Evolutionary conservation across 2,113 vertebrate species (phyloP), one percentile per base, ranked within the genome.

Genomic region (Eupsittula cactorum): DNA sequence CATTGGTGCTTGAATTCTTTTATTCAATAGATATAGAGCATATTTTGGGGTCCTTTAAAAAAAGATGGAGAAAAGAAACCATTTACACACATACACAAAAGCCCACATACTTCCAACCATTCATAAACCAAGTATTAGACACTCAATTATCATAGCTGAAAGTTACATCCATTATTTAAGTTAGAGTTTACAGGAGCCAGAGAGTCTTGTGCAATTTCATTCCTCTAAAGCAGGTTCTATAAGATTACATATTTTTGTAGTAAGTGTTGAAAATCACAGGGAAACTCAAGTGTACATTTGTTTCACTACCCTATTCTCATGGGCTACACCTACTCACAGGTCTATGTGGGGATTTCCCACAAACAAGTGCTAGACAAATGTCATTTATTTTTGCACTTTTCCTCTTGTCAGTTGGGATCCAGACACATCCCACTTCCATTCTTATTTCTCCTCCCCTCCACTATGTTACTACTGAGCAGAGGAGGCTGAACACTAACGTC

Each of bases 61-160:
- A 55, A 17, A 3, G 0, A 1, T 3, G 9, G 13, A 55, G 6
- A 20, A 1, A 35, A 19, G 67, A 33, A 49, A 1, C 0, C 9
- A 18, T 57, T 47, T 17, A 35, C 27, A 35, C 6, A 17, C 15
- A 75, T n/a, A 59, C 37, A 80, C 11, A 39, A 67, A 81, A 86
- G 5, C 10, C 16, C 23, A 39, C 13, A 50, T 29, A 33, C 25
- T 83, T 84, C 46, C n/a, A 78, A 18, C 4, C 11, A 33, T n/a
- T 67, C 53, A 35, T 25, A 81, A 81, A 46, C 9, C 21, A 67
- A 70, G 12, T 53, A 78, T 35, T 63, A 84, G 17, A 67, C 6
- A 57, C 3, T 39, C 27, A 46, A 1, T 62, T 82, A 39, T 10
- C 7, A 13, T 7, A 83, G 42, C 13, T 70, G 37, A 63, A 81